Evolutionary conservation across 2,113 vertebrate genomes (phyloP).

Genomic region (Pycnonotus jocosus): DNA sequence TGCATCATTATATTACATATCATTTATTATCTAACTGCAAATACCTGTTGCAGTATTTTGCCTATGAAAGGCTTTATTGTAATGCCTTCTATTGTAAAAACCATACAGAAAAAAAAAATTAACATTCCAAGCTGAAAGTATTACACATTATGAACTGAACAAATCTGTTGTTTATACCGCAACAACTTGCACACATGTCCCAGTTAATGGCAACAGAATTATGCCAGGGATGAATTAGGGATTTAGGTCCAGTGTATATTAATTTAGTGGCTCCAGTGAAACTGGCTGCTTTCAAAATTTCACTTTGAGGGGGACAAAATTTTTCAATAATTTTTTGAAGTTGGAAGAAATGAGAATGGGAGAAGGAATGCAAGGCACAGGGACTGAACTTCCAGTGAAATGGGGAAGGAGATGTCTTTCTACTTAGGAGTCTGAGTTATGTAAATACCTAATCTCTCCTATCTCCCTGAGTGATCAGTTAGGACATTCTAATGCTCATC

Average conservation of each 20-base stretch:
- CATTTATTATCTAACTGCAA: neutral
- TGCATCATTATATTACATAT: neutral
- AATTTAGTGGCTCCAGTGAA: neutral
- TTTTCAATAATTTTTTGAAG: neutral
- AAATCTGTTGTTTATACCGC: neutral
- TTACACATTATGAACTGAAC: neutral
- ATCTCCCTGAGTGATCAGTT: neutral
- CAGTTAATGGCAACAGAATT: rapidly evolving
- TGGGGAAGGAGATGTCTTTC: neutral
- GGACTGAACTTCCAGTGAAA: neutral
- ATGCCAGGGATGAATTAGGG: neutral
- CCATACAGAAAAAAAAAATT: neutral
- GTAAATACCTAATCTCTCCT: neutral
- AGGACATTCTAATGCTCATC: neutral
- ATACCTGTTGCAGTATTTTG: neutral
- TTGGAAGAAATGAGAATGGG: neutral
- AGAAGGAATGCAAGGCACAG: neutral
- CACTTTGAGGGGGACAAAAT: neutral
- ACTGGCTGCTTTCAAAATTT: neutral
- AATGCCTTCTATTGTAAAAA: neutral
- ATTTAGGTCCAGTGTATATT: neutral
- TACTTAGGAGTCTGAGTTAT: neutral
- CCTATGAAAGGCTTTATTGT: neutral
- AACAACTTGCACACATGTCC: neutral
- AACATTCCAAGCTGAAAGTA: neutral